Evolutionary conservation across 2,888 invertebrate genomes (phyloP), one percentile per base, ranked within the genome.

Genomic region (Beris chalybata): DNA sequence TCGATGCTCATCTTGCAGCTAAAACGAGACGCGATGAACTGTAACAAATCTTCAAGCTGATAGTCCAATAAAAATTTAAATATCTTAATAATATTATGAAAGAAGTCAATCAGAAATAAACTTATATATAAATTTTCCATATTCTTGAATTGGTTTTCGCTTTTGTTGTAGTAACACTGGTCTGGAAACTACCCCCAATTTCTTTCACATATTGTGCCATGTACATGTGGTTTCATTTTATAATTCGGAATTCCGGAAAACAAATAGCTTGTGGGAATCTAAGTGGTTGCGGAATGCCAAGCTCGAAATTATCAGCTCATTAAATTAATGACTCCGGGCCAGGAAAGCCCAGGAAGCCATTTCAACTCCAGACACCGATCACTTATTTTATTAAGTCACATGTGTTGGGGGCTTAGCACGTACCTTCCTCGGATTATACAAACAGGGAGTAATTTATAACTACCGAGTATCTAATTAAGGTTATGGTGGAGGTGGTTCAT

Each of bases 251-350:
- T 38, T 38, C 38, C 5, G 38, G 38, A 38, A 38, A 38, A 50
- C 61, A 45, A 50, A 61, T 43, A 30, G 43, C 22, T 52, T 61
- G 38, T 32, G 50, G 61, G 13, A 12, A 45, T n/a, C n/a, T 4
- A 52, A 47, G 38, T 9, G 9, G 5, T 38, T 38, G 9, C 7
- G 38, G 38, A 38, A 38, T 7, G 38, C 38, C 38, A 9, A 12
- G 58, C 43, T 61, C 15, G 38, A 38, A 50, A 61, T 61, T 61
- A 61, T 52, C 61, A 61, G 61, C 38, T 50, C 38, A 61, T 61
- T 61, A 61, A 50, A 47, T 61, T 61, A 61, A 61, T 61, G 61
- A 52, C 15, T 32, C 15, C 38, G 32, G 22, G 52, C 32, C 22
- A 13, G n/a, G 15, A 38, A 52, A 52, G 32, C 52, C 32, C 22